These are phyloP conservation scores for Orthonevra nobilis DNA, from an alignment of 2,888 invertebrate species.

Conservation along the genomic window DNA sequence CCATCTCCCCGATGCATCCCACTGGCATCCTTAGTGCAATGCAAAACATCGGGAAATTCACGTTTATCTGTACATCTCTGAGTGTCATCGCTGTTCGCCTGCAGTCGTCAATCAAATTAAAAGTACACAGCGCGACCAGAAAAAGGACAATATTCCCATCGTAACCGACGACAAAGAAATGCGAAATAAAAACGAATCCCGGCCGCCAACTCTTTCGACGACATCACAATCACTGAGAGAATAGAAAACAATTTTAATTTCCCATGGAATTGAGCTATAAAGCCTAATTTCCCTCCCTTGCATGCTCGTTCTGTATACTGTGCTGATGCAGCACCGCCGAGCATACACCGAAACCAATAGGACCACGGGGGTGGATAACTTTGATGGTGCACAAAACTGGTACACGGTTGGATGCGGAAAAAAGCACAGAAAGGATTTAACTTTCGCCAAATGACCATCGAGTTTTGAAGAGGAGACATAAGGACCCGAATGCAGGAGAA, in stretches of 20 bases:
- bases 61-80: neutral
- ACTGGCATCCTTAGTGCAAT: no score
- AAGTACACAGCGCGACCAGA: constrained; percentile 36
- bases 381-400: constrained; percentile 46
- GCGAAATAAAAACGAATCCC: constrained; percentile 30
- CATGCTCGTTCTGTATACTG: neutral
- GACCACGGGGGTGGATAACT: constrained; percentile 3
- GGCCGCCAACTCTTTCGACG: constrained; percentile 39
- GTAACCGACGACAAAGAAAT: neutral
- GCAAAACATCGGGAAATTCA: no score
- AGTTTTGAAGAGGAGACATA: constrained; percentile 27
- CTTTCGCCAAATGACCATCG: constrained; percentile 58
- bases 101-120: constrained; percentile 66
- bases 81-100: constrained; percentile 18
- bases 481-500: neutral
- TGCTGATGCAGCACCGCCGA: constrained; percentile 21
- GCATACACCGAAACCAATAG: constrained; percentile 13
- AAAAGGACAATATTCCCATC: constrained; percentile 24
- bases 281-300: constrained; percentile 51
- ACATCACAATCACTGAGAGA: constrained; percentile 64
- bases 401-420: constrained; percentile 34
- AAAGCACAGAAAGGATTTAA: constrained; percentile 46
- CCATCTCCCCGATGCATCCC: no score
- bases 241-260: constrained; percentile 69
- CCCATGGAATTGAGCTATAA: constrained; percentile 65